Percentiles rank a stretch among this genome's conserved stretches.
Conservation (phyloP, 2,113 vertebrate species). For the Todiramphus saurophagus region DNA sequence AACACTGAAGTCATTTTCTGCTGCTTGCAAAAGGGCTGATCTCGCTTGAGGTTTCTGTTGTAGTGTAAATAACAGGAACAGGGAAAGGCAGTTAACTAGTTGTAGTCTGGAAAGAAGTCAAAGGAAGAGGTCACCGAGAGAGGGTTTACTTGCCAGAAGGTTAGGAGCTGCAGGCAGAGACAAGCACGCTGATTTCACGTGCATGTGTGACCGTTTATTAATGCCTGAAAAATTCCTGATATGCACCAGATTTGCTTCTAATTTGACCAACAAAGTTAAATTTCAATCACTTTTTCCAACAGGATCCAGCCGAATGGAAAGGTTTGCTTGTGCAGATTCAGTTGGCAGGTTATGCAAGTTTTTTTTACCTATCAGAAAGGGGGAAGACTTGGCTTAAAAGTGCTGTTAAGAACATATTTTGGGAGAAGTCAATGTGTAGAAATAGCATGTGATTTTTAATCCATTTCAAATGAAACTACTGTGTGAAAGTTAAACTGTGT, state of each 20-base stretch:
- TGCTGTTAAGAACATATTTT: neutral
- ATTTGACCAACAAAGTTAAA: neutral
- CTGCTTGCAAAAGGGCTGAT: slow-evolving; percentile 4
- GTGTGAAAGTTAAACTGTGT: neutral
- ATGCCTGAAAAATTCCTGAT: neutral
- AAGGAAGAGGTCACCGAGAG: neutral
- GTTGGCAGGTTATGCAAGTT: neutral
- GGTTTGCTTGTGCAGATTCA: neutral
- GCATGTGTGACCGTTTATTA: neutral
- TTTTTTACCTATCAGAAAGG: neutral
- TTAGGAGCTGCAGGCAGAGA: neutral
- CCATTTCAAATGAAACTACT: neutral
- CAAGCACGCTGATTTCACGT: neutral
- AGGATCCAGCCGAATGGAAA: neutral
- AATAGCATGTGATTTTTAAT: neutral
- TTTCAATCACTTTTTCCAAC: neutral
- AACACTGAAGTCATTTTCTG: neutral
- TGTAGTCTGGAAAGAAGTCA: neutral
- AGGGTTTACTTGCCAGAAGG: neutral
- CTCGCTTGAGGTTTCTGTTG: slow-evolving; percentile 14
- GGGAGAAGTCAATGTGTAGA: neutral
- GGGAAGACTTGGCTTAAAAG: neutral
- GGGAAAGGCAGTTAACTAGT: slow-evolving; percentile 2
- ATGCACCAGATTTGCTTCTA: neutral
- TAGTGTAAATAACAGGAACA: slow-evolving; percentile 19